Percentiles rank a stretch among this genome's conserved stretches.
Conservation (phyloP, 2,888 invertebrate genomes). For the Athalia circularis region DNA sequence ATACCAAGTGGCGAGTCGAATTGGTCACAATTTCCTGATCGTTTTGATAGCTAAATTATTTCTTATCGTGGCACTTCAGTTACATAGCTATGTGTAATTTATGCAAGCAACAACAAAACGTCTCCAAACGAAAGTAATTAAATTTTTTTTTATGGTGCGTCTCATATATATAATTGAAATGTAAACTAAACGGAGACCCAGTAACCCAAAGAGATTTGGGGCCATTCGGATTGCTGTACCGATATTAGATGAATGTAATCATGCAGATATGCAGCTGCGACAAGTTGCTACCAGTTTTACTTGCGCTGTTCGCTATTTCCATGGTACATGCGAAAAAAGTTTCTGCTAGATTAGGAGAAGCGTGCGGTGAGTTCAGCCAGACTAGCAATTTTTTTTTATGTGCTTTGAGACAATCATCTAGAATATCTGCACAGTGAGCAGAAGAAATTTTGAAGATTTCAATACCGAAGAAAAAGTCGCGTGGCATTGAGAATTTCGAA, state of each 20-base stretch:
- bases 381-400: neutral
- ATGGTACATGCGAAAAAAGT: neutral
- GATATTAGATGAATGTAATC: too few species aligned
- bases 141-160: neutral
- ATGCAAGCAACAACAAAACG: neutral
- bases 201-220: too few species aligned
- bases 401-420: neutral
- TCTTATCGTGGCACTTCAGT: neutral
- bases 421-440: neutral
- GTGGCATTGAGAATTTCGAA: too few species aligned
- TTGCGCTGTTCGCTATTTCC: neutral
- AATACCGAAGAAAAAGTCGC: constrained; percentile 9
- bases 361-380: neutral
- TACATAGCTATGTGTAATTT: neutral
- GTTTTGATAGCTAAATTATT: neutral
- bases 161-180: neutral
- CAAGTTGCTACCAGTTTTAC: neutral
- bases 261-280: too few species aligned
- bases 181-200: neutral
- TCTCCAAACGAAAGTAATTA: neutral
- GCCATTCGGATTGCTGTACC: too few species aligned
- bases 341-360: neutral
- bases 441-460: constrained; percentile 8
- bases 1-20: neutral
- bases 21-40: neutral